These are phyloP conservation scores for Montipora efflorescens DNA, from an alignment of 64 coral and sea anemone genomes.

Conservation along the genomic window DNA sequence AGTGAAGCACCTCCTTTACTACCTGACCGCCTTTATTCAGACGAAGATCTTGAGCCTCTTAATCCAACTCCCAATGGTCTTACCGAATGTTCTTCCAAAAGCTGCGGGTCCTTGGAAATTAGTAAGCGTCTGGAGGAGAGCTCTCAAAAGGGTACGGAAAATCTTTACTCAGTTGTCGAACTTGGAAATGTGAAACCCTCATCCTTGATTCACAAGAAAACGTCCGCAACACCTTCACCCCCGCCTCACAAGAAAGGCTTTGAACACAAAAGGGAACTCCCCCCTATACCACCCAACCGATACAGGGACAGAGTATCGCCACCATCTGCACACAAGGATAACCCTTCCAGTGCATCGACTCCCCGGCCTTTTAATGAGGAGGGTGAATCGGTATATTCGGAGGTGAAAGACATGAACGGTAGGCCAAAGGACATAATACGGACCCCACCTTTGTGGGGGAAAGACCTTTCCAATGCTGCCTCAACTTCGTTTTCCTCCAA, in stretches of 20 bases:
- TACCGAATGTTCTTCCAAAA: not conserved
- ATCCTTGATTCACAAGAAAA: not conserved
- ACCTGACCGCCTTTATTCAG: constrained; percentile 18
- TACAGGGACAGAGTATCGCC: not conserved
- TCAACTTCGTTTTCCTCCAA: not conserved
- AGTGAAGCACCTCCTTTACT: not conserved
- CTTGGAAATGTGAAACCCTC: constrained; percentile 5
- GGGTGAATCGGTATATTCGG: constrained; percentile 4
- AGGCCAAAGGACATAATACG: not conserved
- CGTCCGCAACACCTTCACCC: not conserved
- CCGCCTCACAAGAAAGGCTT: not conserved
- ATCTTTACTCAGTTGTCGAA: constrained; percentile 1
- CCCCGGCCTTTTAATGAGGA: not conserved
- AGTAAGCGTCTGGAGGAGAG: not conserved
- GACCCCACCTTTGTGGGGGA: not conserved
- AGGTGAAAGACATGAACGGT: not conserved
- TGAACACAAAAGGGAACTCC: constrained; percentile 6
- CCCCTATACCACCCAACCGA: not conserved
- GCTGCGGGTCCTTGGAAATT: not conserved
- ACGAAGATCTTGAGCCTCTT: constrained; percentile 35
- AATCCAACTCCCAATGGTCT: not conserved
- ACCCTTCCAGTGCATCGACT: not conserved
- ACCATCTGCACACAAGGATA: not conserved
- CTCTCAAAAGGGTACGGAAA: not conserved
- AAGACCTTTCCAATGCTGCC: not conserved